These are phyloP conservation scores for Heliconius nattereri DNA, from an alignment of 1,140 invertebrate species.

Conservation along the genomic window DNA sequence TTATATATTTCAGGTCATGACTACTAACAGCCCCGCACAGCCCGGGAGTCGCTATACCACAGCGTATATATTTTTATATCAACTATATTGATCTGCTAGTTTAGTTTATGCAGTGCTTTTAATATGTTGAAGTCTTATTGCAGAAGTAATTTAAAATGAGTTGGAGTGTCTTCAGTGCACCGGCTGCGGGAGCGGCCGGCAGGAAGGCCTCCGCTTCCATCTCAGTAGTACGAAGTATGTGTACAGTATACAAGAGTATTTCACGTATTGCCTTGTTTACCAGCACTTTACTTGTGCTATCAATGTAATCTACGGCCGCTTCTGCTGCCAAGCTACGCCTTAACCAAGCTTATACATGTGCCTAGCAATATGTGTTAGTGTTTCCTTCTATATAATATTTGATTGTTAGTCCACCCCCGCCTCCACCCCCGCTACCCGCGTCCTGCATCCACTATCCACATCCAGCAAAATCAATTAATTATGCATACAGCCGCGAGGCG, in stretches of 20 bases:
- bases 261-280: neutral
- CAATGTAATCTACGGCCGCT: neutral
- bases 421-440: neutral
- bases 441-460: neutral
- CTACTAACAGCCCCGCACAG: no score
- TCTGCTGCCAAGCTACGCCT: no score
- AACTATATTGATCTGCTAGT: no score
- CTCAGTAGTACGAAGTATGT: no score
- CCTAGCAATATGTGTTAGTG: neutral
- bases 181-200: no score
- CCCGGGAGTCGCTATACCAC: no score
- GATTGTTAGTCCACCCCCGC: no score
- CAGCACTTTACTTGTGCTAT: neutral
- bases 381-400: neutral
- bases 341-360: neutral
- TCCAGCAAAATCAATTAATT: slow-evolving; percentile 14
- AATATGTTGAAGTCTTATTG: neutral
- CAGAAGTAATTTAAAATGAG: neutral
- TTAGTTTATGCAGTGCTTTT: no score
- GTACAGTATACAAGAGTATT: no score
- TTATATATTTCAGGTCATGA: no score
- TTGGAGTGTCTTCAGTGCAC: neutral
- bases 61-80: no score
- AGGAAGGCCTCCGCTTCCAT: no score
- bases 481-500: slow-evolving; percentile 23